These are phyloP conservation scores for Tribolium freemani DNA, from an alignment of 2,888 invertebrate species.

Conservation along the genomic window DNA sequence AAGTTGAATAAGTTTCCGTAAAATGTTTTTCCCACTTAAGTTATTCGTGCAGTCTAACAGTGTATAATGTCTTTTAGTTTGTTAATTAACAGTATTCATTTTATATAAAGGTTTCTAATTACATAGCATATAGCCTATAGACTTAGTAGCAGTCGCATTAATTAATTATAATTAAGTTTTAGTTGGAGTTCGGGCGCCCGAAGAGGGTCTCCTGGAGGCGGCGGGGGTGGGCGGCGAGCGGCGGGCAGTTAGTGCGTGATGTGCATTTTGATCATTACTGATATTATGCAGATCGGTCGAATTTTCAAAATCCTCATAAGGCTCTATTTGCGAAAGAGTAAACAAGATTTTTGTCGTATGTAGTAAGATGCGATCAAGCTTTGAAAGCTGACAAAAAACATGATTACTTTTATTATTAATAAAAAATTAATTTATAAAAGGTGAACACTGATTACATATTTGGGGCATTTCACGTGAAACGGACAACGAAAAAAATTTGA, in stretches of 20 bases:
- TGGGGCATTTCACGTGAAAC: too few relatives aligned
- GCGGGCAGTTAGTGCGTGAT: conserved; percentile 61
- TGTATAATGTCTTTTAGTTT: conserved; percentile 72
- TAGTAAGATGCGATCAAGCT: too few relatives aligned
- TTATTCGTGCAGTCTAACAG: conserved; percentile 67
- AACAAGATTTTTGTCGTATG: too few relatives aligned
- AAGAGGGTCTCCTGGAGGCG: conserved; percentile 67
- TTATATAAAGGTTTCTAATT: conserved; percentile 75
- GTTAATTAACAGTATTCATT: conserved; percentile 75
- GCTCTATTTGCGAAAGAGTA: too few relatives aligned
- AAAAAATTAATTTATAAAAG: too few relatives aligned
- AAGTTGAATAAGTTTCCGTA: conserved; percentile 25
- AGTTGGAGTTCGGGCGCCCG: conserved; percentile 71
- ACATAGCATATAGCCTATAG: conserved; percentile 72
- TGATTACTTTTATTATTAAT: too few relatives aligned
- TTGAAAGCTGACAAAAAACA: too few relatives aligned
- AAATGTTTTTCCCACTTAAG: conserved; percentile 66
- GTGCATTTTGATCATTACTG: conserved; percentile 66
- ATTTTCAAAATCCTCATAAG: conserved; percentile 7
- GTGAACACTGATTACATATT: too few relatives aligned
- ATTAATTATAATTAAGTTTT: conserved; percentile 88
- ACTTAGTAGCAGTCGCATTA: conserved; percentile 65
- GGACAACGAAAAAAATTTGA: too few relatives aligned
- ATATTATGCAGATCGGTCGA: conserved; percentile 65
- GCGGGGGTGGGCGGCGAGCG: conserved; percentile 66